Evolutionary conservation across 2,113 vertebrate species (phyloP), one percentile per base, ranked within the genome.

Genomic region (Brachyhypopomus gauderio): DNA sequence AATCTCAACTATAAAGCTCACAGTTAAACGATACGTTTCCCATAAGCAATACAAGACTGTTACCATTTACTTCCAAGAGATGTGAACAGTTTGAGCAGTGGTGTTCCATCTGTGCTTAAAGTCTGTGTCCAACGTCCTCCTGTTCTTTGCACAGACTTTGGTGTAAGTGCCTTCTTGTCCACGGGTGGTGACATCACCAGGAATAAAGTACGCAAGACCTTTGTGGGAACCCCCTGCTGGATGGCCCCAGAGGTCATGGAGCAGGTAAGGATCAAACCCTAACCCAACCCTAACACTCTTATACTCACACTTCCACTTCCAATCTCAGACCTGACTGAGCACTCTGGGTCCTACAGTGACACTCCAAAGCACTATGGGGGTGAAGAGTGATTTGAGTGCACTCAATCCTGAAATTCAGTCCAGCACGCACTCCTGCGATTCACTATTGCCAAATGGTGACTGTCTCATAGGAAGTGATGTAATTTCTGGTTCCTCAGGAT

Each of bases 241-340:
- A 99, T 99, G 97, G 97, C 97, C 9, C 97, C 97, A 11, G 97
- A 99, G 88, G 97, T 99, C 74, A 99, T 99, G 97, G 97, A 99
- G 75, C 97, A 99, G 96, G 97, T 99, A 23, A 22, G 87, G 83
- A 2, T 7, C 22, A 1, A 62, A 52, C 45, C 9, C 45, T 45
- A 45, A 45, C 41, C 9, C 41, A 45, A 45, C 19, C 45, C 41
- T n/a, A 75, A 16, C 59, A 6, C 45, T 1, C 45, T 6, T n/a
- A 12, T 23, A 3, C 22, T 22, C 2, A 55, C 27, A 38, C 67
- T 16, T 60, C 8, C 20, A 75, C 27, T 30, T 30, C 20, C 48
- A 22, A 14, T 30, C 30, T 30, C 30, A 30, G 30, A 30, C 30
- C 30, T 30, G 30, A 30, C 2, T 30, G 30, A 30, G 30, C 3